Percentiles rank a stretch among this genome's conserved stretches.
These are phyloP conservation scores for Oxyruncus cristatus DNA, from an alignment of 2,113 vertebrate genomes.

Conservation along the genomic window DNA sequence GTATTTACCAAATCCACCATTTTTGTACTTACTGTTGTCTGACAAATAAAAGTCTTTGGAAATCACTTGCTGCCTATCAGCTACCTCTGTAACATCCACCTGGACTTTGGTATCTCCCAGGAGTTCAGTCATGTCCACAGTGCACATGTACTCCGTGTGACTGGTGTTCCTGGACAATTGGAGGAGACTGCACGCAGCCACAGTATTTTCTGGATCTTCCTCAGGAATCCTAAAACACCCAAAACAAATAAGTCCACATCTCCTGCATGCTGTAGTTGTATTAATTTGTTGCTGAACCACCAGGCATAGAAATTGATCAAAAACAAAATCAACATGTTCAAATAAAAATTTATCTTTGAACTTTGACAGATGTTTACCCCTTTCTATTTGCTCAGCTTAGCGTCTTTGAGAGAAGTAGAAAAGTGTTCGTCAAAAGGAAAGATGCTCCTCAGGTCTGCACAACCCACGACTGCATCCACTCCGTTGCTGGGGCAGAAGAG, in stretches of 20 bases:
- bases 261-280: not conserved
- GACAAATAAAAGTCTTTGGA: slow-evolving; percentile 60
- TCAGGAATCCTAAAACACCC: slow-evolving; percentile 32
- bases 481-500: not conserved
- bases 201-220: not conserved
- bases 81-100: slow-evolving; percentile 27
- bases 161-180: slow-evolving; percentile 20
- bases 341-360: not conserved
- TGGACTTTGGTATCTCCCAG: slow-evolving; percentile 43
- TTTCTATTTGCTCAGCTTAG: not conserved
- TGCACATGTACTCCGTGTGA: slow-evolving; percentile 43
- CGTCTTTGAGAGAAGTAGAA: not conserved
- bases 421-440: not conserved
- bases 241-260: not conserved
- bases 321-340: not conserved
- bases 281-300: not conserved
- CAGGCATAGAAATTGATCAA: not conserved
- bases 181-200: slow-evolving; percentile 59
- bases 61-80: not conserved
- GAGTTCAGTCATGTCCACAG: slow-evolving; percentile 53
- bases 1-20: not conserved
- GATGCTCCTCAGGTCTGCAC: not conserved
- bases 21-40: slow-evolving; percentile 66
- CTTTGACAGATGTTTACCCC: not conserved
- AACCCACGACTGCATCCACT: not conserved